Conservation (phyloP, 2,113 vertebrate genomes). For the Gorsachius goisagi region DNA sequence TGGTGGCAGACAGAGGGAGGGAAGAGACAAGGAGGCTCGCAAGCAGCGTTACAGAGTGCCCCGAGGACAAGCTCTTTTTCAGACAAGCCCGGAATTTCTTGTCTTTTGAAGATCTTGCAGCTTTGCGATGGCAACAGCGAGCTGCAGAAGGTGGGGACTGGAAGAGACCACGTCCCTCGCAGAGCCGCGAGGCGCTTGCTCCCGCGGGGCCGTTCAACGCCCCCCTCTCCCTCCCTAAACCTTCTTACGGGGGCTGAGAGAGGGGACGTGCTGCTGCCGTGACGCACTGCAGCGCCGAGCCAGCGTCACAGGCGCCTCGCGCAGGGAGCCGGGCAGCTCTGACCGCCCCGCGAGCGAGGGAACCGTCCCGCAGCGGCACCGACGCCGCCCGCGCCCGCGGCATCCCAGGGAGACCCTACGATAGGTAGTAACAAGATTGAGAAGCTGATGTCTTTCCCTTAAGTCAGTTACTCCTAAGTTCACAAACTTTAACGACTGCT, state of each 20-base stretch:
- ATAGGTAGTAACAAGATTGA: slow-evolving; percentile 51
- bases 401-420: slow-evolving; percentile 44
- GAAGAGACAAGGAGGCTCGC: background rate
- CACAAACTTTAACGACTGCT: slow-evolving; percentile 67
- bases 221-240: background rate
- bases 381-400: background rate
- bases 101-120: background rate
- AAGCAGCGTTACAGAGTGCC: fast-evolving
- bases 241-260: background rate
- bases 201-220: background rate
- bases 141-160: background rate
- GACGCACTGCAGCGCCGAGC: background rate
- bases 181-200: background rate
- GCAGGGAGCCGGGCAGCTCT: background rate
- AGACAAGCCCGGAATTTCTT: background rate
- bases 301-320: background rate
- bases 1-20: background rate
- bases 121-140: background rate
- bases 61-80: background rate
- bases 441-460: slow-evolving; percentile 46
- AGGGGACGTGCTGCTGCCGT: background rate
- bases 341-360: background rate
- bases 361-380: slow-evolving; percentile 10
- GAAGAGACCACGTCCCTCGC: background rate
- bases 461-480: slow-evolving; percentile 60